A percentile compares a stretch with the other conserved stretches of the same genome.
phyloP scores from a whole-genome alignment of 2,888 invertebrate species.

The Glyphotaelius pellucidus region DNA sequence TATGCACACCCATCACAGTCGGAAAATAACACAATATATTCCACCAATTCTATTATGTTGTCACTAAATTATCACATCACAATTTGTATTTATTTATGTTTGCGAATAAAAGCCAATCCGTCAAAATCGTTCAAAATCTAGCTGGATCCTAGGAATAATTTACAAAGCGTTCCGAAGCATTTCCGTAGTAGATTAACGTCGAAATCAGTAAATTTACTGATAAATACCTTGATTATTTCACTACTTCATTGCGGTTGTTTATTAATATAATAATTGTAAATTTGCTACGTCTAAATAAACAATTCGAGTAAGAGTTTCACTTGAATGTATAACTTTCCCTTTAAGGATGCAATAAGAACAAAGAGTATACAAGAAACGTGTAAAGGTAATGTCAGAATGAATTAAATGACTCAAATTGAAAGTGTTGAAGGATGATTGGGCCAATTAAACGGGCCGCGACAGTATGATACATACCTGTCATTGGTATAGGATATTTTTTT shows the following conservation, averaged over 20 bases:
- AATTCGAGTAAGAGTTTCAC: neutral
- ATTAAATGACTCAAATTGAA: neutral
- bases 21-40: neutral
- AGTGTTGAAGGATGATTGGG: conserved; percentile 1
- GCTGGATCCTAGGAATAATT: neutral
- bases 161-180: neutral
- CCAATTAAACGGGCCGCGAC: neutral
- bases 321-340: neutral
- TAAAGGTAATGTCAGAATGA: conserved; percentile 21
- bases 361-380: neutral
- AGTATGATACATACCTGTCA: neutral
- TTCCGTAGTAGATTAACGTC: conserved; percentile 21
- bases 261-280: no score
- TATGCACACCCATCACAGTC: neutral
- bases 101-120: neutral
- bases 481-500: neutral
- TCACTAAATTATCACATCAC: neutral
- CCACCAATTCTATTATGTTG: neutral
- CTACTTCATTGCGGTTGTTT: neutral
- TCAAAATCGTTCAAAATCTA: neutral
- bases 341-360: neutral
- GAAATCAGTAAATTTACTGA: neutral
- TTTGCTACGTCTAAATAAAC: neutral
- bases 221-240: neutral
- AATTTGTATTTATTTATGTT: neutral